Evolutionary conservation across 2,113 vertebrate species (phyloP), one percentile per base, ranked within the genome.

Genomic region (Xiphias gladius): DNA sequence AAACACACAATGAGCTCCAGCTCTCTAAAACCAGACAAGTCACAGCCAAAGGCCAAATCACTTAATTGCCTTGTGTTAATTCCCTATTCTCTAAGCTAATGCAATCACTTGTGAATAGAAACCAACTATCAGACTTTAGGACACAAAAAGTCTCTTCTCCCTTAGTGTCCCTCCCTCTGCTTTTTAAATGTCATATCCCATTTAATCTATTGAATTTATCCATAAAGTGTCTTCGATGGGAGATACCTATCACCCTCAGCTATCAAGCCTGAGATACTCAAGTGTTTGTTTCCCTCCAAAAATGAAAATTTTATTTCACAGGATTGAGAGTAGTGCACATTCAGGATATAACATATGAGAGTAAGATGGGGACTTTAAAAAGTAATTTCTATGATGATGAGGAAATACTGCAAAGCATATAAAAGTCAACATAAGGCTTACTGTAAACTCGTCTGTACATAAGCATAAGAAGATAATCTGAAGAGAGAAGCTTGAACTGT

Each of bases 1-100:
- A 82, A 90, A 88, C 85, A 85, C 65, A 87, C 67, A 77, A 93
- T 85, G 79, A 87, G 85, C 79, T 80, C 35, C 69, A 55, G 72
- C 78, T 73, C 75, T 86, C 79, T 77, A 79, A 90, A 91, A 86
- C 79, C 87, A 93, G 84, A 91, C 72, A 68, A 88, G 85, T 91
- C 88, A 83, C 84, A 92, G 92, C 94, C 91, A 94, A 87, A 90
- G 91, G 91, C 92, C 90, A 94, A 92, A 92, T 88, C 80, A 86
- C 83, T 93, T 94, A 91, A 94, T 95, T 93, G 92, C 88, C 83
- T 93, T 76, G 61, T 79, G 82, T 86, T 93, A 93, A 94, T 94
- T 94, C 88, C 89, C 89, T 67, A 83, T 83, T 91, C 88, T 88
- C 86, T 73, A 58, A 85, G 84, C 85, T 93, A 90, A 93, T 94